Conservation (phyloP, 1,140 invertebrate species). For the Diachasmimorpha longicaudata region DNA sequence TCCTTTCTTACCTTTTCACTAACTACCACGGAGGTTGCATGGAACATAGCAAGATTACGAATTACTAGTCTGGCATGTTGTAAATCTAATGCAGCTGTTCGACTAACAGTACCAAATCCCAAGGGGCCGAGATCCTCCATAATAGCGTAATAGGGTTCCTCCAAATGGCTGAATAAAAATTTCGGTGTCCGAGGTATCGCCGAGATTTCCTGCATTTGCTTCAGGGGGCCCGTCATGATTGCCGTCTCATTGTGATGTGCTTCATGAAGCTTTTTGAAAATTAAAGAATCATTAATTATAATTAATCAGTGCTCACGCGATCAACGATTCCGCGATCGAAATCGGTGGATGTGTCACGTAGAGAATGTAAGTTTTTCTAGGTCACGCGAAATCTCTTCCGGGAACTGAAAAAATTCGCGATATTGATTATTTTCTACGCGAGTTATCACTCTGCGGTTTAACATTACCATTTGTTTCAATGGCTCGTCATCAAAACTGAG, state of each 20-base stretch:
- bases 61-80: slow-evolving; percentile 61
- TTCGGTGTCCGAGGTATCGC: no score
- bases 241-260: neutral
- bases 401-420: no score
- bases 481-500: neutral
- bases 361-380: no score
- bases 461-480: neutral
- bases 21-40: slow-evolving; percentile 64
- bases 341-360: no score
- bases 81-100: slow-evolving; percentile 63
- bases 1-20: slow-evolving; percentile 55
- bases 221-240: neutral
- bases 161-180: neutral
- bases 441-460: no score
- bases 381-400: no score
- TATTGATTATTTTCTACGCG: no score
- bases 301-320: neutral
- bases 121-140: slow-evolving; percentile 62
- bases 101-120: slow-evolving; percentile 65
- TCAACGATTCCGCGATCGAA: no score
- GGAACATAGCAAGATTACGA: slow-evolving; percentile 65
- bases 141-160: slow-evolving; percentile 52
- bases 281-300: neutral
- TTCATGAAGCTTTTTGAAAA: neutral
- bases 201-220: neutral